Percentiles rank a stretch among this genome's conserved stretches.
These are phyloP conservation scores for Scaptodrosophila latifasciaeformis DNA, from an alignment of 2,888 invertebrate genomes.

Conservation along the genomic window DNA sequence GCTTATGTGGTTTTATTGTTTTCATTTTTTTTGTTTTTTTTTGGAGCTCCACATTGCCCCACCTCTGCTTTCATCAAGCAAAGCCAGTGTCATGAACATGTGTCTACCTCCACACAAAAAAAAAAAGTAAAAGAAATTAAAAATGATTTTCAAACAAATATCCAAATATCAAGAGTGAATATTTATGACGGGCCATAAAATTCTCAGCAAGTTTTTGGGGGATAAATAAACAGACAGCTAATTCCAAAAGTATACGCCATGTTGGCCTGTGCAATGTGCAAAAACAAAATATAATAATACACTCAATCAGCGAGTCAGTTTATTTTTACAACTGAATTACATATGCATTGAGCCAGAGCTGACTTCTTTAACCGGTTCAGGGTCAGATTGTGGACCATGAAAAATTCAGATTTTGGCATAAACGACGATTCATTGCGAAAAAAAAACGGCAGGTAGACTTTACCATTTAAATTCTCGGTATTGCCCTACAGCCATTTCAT, in stretches of 20 bases:
- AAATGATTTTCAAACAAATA: slow-evolving; percentile 19
- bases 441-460: not conserved
- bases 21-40: not conserved
- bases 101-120: not conserved
- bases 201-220: slow-evolving; percentile 9
- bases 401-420: too few relatives aligned
- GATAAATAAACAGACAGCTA: slow-evolving; percentile 22
- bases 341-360: not conserved
- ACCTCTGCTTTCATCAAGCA: not conserved
- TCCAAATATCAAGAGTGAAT: slow-evolving; percentile 31
- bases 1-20: slow-evolving; percentile 1
- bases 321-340: slow-evolving; percentile 42
- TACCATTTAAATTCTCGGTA: not conserved
- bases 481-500: slow-evolving; percentile 44
- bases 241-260: slow-evolving; percentile 35
- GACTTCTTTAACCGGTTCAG: too few relatives aligned
- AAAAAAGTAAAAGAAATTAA: not conserved
- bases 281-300: slow-evolving; percentile 50
- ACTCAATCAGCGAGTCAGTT: too few relatives aligned
- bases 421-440: not conserved
- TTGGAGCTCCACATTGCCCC: not conserved
- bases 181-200: slow-evolving; percentile 43
- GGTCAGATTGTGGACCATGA: too few relatives aligned
- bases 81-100: not conserved
- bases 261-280: slow-evolving; percentile 23